Evolutionary conservation across 2,797 vertebrate genomes (phyloP).

Genomic region (Cichlasoma orientale): DNA sequence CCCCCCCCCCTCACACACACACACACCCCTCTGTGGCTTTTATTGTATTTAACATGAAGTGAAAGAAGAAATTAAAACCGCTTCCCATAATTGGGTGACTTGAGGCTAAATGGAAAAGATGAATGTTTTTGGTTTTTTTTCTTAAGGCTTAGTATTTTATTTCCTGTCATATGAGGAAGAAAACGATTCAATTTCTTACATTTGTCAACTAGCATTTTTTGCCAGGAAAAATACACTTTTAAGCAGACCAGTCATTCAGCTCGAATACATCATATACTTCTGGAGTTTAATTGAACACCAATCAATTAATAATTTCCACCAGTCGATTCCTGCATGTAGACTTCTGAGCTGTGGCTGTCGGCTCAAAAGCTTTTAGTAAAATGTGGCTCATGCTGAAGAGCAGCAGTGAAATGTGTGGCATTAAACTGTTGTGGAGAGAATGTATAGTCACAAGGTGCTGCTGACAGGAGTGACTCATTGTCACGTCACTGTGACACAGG

Average conservation of each 20-base stretch:
- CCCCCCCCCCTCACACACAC: too few species aligned
- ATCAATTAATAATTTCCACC: background rate
- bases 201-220: background rate
- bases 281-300: background rate
- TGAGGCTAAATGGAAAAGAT: too few species aligned
- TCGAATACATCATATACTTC: background rate
- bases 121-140: background rate
- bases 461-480: conserved; percentile 43
- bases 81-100: background rate
- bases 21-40: background rate
- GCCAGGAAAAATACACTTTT: background rate
- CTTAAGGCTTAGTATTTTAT: background rate
- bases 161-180: background rate
- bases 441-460: conserved; percentile 44
- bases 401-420: background rate
- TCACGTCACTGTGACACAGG: conserved; percentile 19
- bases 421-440: conserved; percentile 39
- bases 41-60: background rate
- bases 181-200: background rate
- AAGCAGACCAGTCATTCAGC: background rate
- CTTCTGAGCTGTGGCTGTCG: background rate
- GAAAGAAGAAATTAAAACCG: background rate
- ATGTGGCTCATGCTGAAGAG: background rate
- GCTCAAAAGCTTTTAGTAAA: background rate
- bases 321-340: background rate